Evolutionary conservation across 2,797 vertebrate genomes (phyloP), one percentile per base, ranked within the genome.

Genomic region (Ibycter americanus): DNA sequence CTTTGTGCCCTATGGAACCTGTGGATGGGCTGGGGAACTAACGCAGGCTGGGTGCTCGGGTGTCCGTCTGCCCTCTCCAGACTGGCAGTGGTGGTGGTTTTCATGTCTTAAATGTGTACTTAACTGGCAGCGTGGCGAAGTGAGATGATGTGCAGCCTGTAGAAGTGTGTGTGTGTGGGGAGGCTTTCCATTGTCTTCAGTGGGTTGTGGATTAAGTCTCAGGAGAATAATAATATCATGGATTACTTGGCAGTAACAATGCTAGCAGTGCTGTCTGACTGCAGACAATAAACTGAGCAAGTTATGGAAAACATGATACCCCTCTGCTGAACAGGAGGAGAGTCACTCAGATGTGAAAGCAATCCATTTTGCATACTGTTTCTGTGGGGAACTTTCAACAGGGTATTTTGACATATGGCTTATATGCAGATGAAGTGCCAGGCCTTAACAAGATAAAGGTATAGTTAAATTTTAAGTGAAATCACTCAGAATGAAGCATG

Each of bases 171-270:
- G n/a, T n/a, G n/a, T n/a, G n/a, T n/a, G n/a, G n/a, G n/a, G n/a
- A n/a, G n/a, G 85, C 59, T 97, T 95, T 58, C 77, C 66, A 54
- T 93, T 96, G 96, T 94, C 90, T 93, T 79, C 73, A 61, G 85
- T 49, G 88, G 79, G 71, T 76, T 96, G 88, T 73, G 93, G 88
- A 95, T 93, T 82, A 94, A 94, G 83, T 92, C 93, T 93, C 47
- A 0, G 78, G 90, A 95, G 95, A 90, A 89, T 91, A 94, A 82
- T 95, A 90, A 74, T 81, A 94, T 66, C 94, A 82, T 91, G 94
- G 95, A 87, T 97, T 96, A 80, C 73, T 94, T 97, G 96, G 90
- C 95, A 89, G 82, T 93, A 89, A 95, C 95, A 96, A 83, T 87
- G 93, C 93, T 84, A 89, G 89, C 19, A 16, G 71, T 90, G 90